Conservation (phyloP, 2,888 invertebrate species). For the Patella depressa region DNA sequence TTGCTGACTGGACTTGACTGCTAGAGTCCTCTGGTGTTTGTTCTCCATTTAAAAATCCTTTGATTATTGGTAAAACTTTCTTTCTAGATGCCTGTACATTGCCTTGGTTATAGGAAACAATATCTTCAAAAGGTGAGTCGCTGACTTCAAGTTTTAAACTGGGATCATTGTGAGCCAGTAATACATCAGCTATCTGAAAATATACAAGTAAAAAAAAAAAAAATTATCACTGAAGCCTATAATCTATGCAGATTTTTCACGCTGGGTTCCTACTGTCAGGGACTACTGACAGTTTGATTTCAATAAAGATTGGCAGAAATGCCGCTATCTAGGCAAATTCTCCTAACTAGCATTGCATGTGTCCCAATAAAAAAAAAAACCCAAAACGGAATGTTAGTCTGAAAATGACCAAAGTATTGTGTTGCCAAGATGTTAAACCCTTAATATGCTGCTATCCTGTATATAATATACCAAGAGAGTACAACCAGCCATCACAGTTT, state of each 20-base stretch:
- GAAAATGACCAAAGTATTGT: no score
- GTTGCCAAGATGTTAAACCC: no score
- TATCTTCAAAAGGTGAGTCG: conserved; percentile 25
- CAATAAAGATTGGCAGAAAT: no score
- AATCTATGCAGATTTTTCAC: background rate
- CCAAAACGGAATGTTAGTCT: no score
- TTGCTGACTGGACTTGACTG: background rate
- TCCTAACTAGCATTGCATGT: no score
- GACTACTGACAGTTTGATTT: no score
- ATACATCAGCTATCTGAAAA: conserved; percentile 58
- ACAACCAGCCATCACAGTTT: no score
- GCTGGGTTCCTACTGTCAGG: no score
- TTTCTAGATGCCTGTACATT: conserved; percentile 66
- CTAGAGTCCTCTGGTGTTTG: conserved; percentile 27
- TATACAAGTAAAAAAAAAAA: conserved; percentile 16
- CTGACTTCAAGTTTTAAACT: conserved; percentile 53
- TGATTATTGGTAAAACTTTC: conserved; percentile 64
- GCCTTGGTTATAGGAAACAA: conserved; percentile 58
- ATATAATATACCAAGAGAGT: no score
- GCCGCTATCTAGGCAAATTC: no score
- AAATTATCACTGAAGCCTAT: background rate
- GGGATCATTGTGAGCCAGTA: conserved; percentile 47
- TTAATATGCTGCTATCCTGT: no score
- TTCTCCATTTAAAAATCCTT: conserved; percentile 46
- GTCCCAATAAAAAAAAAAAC: no score